Conservation (phyloP, 1,140 invertebrate genomes). For the Dolichoris vasculosae region DNA sequence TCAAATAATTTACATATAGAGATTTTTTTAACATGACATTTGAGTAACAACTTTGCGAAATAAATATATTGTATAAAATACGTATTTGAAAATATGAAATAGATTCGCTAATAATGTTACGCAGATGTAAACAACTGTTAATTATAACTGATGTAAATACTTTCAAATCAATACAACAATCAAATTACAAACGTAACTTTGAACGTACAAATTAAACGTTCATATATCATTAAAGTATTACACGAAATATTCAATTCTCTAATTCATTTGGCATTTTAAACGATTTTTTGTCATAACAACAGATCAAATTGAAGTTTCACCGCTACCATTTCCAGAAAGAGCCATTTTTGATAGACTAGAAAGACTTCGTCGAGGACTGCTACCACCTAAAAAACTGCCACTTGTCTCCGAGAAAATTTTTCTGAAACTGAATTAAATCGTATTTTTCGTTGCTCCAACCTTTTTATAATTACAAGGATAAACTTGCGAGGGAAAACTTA, state of each 20-base stretch:
- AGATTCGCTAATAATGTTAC: constrained; percentile 45
- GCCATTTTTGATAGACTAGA: constrained; percentile 84
- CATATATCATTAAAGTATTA: constrained; percentile 20
- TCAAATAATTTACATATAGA: constrained; percentile 47
- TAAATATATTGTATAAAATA: constrained; percentile 54
- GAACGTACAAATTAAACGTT: constrained; percentile 30
- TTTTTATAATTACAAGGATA: not conserved
- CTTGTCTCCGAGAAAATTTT: constrained; percentile 81
- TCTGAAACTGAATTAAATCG: constrained; percentile 77
- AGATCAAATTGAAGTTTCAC: constrained; percentile 59
- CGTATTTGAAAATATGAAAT: constrained; percentile 52
- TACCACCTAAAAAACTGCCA: constrained; percentile 76
- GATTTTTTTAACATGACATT: constrained; percentile 46
- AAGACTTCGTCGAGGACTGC: constrained; percentile 81
- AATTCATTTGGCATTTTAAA: constrained; percentile 52
- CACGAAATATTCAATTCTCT: constrained; percentile 33
- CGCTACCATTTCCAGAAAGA: constrained; percentile 76
- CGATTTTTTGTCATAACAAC: constrained; percentile 6
- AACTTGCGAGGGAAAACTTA: constrained; percentile 77
- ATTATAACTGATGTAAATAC: constrained; percentile 36
- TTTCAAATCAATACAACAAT: constrained; percentile 32
- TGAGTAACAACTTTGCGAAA: constrained; percentile 49
- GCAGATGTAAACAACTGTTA: constrained; percentile 36
- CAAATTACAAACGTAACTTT: constrained; percentile 37
- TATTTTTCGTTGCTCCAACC: not conserved